These are phyloP conservation scores for Drosophila barbarae DNA, from an alignment of 2,888 invertebrate species.

Conservation along the genomic window DNA sequence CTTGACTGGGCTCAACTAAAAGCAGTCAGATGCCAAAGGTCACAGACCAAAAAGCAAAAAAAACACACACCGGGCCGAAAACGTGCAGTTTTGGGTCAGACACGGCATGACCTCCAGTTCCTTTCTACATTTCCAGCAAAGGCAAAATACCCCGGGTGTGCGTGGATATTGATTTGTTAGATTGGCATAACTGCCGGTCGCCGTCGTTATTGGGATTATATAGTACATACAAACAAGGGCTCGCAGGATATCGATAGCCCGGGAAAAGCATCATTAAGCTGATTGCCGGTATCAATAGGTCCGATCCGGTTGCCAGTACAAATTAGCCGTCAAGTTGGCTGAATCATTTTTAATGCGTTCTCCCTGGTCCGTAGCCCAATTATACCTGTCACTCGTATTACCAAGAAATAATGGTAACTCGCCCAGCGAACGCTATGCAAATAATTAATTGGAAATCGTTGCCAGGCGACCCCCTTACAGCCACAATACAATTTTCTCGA, in stretches of 20 bases:
- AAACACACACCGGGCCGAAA: conserved; percentile 12
- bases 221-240: conserved; percentile 9
- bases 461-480: conserved; percentile 9
- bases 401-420: conserved; percentile 7
- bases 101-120: conserved; percentile 37
- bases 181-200: conserved; percentile 7
- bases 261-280: conserved; percentile 28
- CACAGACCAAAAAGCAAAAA: conserved; percentile 29
- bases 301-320: neutral
- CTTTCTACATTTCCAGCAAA: conserved; percentile 5
- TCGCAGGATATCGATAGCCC: conserved; percentile 18
- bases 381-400: conserved; percentile 7
- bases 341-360: conserved; percentile 27
- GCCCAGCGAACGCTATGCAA: conserved; percentile 11
- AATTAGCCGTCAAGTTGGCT: conserved; percentile 30
- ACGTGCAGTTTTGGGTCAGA: conserved; percentile 45
- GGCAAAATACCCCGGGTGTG: conserved; percentile 16
- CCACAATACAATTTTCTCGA: conserved; percentile 15
- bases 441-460: conserved; percentile 36
- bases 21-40: conserved; percentile 60
- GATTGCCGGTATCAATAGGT: conserved; percentile 25
- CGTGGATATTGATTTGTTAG: conserved; percentile 32
- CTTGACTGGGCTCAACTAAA: conserved; percentile 11
- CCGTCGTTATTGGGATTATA: conserved; percentile 7
- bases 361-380: conserved; percentile 1